Percentiles rank a stretch among this genome's conserved stretches.
These are phyloP conservation scores for Cerastoderma edule DNA, from an alignment of 2,888 invertebrate genomes.

Conservation along the genomic window DNA sequence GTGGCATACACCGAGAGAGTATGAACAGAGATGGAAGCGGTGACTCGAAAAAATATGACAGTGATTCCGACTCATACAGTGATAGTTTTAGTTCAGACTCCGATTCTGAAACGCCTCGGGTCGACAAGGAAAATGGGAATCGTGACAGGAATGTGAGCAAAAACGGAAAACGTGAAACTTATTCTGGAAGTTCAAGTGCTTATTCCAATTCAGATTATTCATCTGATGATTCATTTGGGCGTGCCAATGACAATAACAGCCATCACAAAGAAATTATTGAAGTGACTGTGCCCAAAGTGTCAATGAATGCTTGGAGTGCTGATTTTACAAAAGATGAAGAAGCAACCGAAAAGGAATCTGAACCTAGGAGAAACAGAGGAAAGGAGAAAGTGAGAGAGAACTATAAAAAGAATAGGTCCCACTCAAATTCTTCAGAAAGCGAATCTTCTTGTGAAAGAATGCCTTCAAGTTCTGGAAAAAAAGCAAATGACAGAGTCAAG, in stretches of 20 bases:
- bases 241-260: slow-evolving; percentile 31
- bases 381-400: slow-evolving; percentile 13
- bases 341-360: slow-evolving; percentile 14
- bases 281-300: slow-evolving; percentile 54
- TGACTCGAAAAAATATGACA: not conserved
- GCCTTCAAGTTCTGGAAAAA: slow-evolving; percentile 10
- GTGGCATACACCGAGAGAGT: not conserved
- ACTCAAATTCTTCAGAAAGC: slow-evolving; percentile 28
- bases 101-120: slow-evolving; percentile 43
- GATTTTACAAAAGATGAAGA: slow-evolving; percentile 8
- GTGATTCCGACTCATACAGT: slow-evolving; percentile 3
- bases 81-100: slow-evolving; percentile 33
- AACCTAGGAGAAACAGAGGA: slow-evolving; percentile 25
- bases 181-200: slow-evolving; percentile 66
- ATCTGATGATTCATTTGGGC: slow-evolving; percentile 47
- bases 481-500: slow-evolving; percentile 29
- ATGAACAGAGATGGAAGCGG: not conserved
- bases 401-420: not conserved
- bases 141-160: not conserved
- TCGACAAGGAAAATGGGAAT: slow-evolving; percentile 1
- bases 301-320: slow-evolving; percentile 58
- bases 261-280: slow-evolving; percentile 39
- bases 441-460: slow-evolving; percentile 28
- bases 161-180: not conserved
- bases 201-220: slow-evolving; percentile 64